These are phyloP conservation scores for Scomber japonicus DNA, from an alignment of 2,113 vertebrate genomes.

Conservation along the genomic window DNA sequence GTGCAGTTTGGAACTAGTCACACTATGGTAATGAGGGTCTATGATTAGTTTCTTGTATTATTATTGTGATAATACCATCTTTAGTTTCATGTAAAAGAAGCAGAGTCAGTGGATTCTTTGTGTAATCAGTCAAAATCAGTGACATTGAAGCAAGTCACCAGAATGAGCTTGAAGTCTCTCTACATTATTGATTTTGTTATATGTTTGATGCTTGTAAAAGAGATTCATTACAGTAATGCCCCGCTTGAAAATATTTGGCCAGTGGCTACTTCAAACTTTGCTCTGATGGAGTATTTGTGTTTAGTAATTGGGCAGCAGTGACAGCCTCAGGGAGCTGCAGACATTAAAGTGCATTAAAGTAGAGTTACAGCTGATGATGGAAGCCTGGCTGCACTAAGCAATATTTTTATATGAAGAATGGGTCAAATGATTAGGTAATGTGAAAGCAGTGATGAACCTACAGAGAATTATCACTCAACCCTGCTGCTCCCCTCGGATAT, in stretches of 20 bases:
- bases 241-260: conserved; percentile 33
- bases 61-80: background rate
- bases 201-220: conserved; percentile 18
- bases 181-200: background rate
- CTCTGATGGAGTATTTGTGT: conserved; percentile 29
- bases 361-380: background rate
- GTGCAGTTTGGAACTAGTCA: background rate
- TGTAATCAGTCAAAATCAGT: background rate
- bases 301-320: conserved; percentile 18
- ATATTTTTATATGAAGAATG: conserved; percentile 6
- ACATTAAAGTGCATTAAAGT: background rate
- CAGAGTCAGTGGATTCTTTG: too few species aligned
- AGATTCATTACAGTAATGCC: conserved; percentile 34
- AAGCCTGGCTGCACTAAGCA: background rate
- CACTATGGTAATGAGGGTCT: background rate
- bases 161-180: conserved; percentile 3
- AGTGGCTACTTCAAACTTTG: conserved; percentile 11
- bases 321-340: conserved; percentile 5
- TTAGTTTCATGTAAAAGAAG: background rate
- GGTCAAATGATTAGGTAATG: background rate
- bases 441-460: background rate
- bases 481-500: background rate
- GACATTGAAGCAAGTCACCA: background rate
- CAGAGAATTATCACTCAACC: background rate
- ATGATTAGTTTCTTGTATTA: background rate